Conservation (phyloP, 2,797 vertebrate genomes). For the Threskiornis aethiopicus region DNA sequence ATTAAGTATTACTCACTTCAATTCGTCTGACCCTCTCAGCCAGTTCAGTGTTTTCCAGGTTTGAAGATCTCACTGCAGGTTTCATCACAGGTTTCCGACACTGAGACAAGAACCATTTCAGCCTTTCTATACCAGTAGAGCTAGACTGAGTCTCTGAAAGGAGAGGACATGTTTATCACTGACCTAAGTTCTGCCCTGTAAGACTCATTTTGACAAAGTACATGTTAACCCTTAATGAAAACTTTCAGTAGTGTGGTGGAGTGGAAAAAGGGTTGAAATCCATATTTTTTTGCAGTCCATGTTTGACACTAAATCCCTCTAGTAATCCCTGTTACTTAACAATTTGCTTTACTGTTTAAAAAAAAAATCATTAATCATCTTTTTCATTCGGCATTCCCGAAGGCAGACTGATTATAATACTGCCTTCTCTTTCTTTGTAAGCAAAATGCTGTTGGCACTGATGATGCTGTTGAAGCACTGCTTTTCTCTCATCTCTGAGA, state of each 20-base stretch:
- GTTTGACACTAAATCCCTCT: neutral
- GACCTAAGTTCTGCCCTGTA: neutral
- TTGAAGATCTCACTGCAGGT: neutral
- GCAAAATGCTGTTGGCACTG: neutral
- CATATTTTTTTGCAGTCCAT: neutral
- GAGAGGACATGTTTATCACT: neutral
- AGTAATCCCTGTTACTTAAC: neutral
- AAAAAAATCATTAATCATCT: neutral
- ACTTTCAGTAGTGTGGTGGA: neutral
- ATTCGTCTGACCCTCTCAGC: rapidly evolving
- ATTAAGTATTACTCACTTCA: neutral
- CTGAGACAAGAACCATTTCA: neutral
- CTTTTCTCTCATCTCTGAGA: neutral
- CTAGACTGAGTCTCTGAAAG: neutral
- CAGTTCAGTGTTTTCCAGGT: neutral
- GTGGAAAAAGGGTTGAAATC: neutral
- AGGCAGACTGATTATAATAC: neutral
- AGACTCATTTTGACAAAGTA: neutral
- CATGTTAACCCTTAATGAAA: neutral
- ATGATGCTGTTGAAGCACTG: neutral
- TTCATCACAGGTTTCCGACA: neutral
- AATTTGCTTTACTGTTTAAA: neutral
- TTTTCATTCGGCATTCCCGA: neutral
- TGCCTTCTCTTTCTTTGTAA: neutral
- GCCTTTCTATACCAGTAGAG: neutral